Evolutionary conservation across 2,113 vertebrate species (phyloP).

Genomic region (Potamarius usumacintae): DNA sequence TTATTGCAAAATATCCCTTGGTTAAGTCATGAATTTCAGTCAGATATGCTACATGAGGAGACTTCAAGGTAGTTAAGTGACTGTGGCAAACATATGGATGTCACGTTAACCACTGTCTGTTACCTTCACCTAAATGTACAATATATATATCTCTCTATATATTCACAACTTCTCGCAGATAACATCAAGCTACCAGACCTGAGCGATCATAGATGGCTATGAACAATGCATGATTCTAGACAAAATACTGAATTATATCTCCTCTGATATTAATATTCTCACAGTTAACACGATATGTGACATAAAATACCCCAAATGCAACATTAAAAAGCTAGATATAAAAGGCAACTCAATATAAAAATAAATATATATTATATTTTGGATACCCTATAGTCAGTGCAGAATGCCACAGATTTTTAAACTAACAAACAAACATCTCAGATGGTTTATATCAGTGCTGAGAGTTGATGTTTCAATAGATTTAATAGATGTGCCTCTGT

Average conservation of each 20-base stretch:
- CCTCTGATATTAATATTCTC: slow-evolving; percentile 20
- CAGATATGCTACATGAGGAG: slow-evolving; percentile 43
- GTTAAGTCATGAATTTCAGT: slow-evolving; percentile 35
- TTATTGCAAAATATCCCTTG: slow-evolving; percentile 32
- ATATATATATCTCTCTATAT: neutral
- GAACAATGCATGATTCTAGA: slow-evolving; percentile 24
- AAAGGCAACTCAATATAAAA: slow-evolving; percentile 58
- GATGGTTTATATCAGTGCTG: slow-evolving; percentile 29
- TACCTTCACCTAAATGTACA: slow-evolving; percentile 32
- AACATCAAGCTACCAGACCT: slow-evolving; percentile 17
- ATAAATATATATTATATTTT: slow-evolving; percentile 57
- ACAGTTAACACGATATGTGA: slow-evolving; percentile 31
- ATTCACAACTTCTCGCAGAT: slow-evolving; percentile 18
- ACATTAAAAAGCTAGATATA: slow-evolving; percentile 55
- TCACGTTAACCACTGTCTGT: neutral
- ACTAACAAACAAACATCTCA: slow-evolving; percentile 15
- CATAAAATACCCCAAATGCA: slow-evolving; percentile 42
- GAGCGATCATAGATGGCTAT: slow-evolving; percentile 39
- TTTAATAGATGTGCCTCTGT: slow-evolving; percentile 33
- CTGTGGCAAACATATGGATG: slow-evolving; percentile 11
- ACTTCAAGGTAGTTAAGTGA: slow-evolving; percentile 2
- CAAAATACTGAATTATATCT: slow-evolving; percentile 38
- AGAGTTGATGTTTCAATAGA: slow-evolving; percentile 21
- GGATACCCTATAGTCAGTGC: slow-evolving; percentile 45
- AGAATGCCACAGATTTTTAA: slow-evolving; percentile 30